Evolutionary conservation across 2,113 vertebrate genomes (phyloP), one percentile per base, ranked within the genome.

Genomic region (Oreamnos americanus): DNA sequence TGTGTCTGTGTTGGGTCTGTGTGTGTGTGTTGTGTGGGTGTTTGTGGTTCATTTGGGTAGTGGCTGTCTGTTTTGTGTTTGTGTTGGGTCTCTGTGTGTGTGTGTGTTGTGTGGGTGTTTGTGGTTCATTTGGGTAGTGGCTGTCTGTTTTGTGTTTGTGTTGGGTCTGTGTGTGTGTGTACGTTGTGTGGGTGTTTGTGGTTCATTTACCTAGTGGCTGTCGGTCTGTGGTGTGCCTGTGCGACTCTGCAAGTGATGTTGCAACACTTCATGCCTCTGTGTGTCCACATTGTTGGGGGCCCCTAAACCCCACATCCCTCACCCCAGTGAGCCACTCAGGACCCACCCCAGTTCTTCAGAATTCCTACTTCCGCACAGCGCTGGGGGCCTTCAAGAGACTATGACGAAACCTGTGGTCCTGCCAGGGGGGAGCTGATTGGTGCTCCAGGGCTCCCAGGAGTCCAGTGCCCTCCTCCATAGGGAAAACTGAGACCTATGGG

Each of bases 21-120:
- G 51, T 4, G 15, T 36, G 8, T 26, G 28, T 33, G 26, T 47
- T 64, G 7, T 55, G 53, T 55, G 19, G 28, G 21, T 89, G 57
- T 2, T 14, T n/a, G 6, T 51, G 62, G 53, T 55, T 8, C 11
- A 60, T 60, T 60, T 28, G 58, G 0, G 0, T 10, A 57, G 23
- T 25, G 55, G 1, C 25, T 58, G 55, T 25, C 15, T 53, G 51
- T 87, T 36, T 57, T 15, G n/a, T 90, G 19, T 53, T 23, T 57
- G 21, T 57, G 55, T 57, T 57, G 21, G 21, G 55, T 47, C n/a
- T 26, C 57, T 26, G 85, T 58, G 9, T 57, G 60, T 43, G 43
- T 19, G 36, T 14, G 53, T 83, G 7, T 39, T 39, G 47, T 47
- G 5, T 67, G 15, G 26, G 36, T 64, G 43, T 43, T 26, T 6